A percentile compares a stretch with the other conserved stretches of the same genome.
phyloP scores from a whole-genome alignment of 1,140 invertebrate species.

The Panonychus citri region DNA sequence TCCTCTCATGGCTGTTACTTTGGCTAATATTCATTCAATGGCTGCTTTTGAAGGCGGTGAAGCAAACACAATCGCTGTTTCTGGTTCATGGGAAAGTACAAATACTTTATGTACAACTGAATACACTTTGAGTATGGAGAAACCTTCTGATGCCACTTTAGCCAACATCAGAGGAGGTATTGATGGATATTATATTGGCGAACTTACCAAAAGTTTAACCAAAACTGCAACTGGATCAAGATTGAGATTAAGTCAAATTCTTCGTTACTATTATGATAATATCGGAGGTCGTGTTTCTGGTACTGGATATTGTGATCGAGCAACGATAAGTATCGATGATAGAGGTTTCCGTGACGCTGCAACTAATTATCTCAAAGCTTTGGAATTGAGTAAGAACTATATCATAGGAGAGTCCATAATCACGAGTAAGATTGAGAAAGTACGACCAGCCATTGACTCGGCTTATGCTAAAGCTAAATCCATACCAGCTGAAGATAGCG shows the following conservation, averaged over 20 bases:
- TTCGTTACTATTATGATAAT: slow-evolving; percentile 5
- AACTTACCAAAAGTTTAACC: not conserved
- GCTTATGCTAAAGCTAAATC: not conserved
- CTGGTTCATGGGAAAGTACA: slow-evolving; percentile 2
- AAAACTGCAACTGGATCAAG: not conserved
- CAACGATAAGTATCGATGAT: not conserved
- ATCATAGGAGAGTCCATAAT: not conserved
- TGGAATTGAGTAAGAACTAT: not conserved
- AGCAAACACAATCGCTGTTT: not conserved
- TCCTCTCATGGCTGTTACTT: slow-evolving; percentile 6
- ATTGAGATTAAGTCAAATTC: slow-evolving; percentile 7
- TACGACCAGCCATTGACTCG: not conserved
- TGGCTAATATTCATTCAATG: slow-evolving; percentile 3
- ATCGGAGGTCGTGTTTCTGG: not conserved
- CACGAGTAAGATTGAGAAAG: not conserved
- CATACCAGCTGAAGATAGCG: not conserved
- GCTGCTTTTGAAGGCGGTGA: not conserved
- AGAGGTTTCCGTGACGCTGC: not conserved
- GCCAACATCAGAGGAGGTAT: slow-evolving; percentile 8
- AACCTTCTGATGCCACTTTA: not conserved
- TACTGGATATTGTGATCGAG: not conserved
- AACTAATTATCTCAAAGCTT: not conserved
- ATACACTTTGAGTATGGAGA: not conserved
- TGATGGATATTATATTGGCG: slow-evolving; percentile 10
- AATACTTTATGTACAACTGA: slow-evolving; percentile 4